phyloP scores from a whole-genome alignment of 2,113 vertebrate genomes.

The Orcinus orca region DNA sequence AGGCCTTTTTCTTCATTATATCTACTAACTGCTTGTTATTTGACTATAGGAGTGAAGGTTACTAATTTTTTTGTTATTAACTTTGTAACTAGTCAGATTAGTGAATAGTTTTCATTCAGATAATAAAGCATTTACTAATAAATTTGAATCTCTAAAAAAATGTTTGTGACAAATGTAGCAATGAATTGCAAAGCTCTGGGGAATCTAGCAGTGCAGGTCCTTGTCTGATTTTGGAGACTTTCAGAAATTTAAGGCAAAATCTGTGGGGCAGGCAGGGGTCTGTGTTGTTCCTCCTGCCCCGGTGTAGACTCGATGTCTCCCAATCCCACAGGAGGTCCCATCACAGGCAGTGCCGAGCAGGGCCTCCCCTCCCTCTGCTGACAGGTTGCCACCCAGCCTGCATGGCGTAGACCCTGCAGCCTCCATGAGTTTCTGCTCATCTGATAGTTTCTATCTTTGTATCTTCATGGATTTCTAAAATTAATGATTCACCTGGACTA shows the following conservation, averaged over 20 bases:
- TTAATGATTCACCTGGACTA: not conserved
- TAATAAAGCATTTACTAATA: not conserved
- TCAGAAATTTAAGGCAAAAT: not conserved
- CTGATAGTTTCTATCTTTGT: not conserved
- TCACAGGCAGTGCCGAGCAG: not conserved
- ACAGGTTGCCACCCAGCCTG: not conserved
- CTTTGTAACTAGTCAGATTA: not conserved
- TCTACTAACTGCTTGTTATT: not conserved
- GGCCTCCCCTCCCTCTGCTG: not conserved
- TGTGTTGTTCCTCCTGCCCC: not conserved
- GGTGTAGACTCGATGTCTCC: no score
- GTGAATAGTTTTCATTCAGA: not conserved
- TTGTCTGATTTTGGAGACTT: not conserved
- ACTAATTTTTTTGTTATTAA: not conserved
- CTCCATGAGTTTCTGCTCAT: no score
- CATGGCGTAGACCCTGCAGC: no score
- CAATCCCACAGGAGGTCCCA: no score
- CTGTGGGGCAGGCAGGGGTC: not conserved
- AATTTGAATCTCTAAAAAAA: not conserved
- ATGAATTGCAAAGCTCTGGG: not conserved
- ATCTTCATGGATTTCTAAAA: not conserved
- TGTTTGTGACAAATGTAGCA: not conserved
- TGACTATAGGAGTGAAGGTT: not conserved
- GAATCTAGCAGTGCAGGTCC: not conserved
- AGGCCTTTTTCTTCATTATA: not conserved